Conservation (phyloP, 2,113 vertebrate genomes). For the Phalacrocorax aristotelis region DNA sequence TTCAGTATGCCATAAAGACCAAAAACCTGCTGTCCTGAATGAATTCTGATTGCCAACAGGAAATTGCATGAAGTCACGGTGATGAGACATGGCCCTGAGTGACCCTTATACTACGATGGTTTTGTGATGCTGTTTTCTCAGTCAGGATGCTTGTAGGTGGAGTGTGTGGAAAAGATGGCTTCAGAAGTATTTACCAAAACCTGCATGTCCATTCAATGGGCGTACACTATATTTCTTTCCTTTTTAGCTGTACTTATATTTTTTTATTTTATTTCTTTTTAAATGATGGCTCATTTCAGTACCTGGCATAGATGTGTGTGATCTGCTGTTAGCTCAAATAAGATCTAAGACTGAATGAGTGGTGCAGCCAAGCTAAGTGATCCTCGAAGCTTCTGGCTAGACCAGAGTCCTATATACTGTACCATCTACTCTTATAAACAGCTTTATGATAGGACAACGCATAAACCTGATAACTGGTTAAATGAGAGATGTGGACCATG, state of each 20-base stretch:
- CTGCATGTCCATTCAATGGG: not conserved
- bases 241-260: rapidly evolving
- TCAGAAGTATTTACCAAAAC: not conserved
- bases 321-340: not conserved
- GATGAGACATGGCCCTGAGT: not conserved
- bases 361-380: not conserved
- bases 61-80: not conserved
- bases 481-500: not conserved
- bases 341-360: not conserved
- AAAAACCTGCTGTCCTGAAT: not conserved
- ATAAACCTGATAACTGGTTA: not conserved
- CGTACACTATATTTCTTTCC: not conserved
- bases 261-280: not conserved
- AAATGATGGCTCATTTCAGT: not conserved
- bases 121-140: not conserved
- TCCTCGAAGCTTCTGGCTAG: not conserved
- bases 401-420: not conserved
- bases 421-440: not conserved
- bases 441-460: not conserved
- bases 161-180: not conserved
- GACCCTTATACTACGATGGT: not conserved
- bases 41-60: not conserved
- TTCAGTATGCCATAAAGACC: not conserved
- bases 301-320: not conserved
- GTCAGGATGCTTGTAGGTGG: not conserved